Conservation (phyloP, 2,113 vertebrate species). For the Herpailurus yagouaroundi region DNA sequence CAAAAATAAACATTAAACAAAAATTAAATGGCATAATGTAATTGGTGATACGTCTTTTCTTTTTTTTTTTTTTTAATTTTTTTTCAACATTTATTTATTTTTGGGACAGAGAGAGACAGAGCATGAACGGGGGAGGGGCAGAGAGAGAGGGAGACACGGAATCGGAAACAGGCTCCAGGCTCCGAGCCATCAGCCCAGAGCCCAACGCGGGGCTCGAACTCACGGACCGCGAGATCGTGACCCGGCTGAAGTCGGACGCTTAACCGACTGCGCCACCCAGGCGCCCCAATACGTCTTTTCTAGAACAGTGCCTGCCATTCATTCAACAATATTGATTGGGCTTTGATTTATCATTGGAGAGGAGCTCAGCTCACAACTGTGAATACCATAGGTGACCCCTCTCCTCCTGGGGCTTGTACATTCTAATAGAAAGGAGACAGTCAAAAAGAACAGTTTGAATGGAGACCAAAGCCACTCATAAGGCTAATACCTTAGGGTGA, state of each 20-base stretch:
- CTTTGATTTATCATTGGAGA: slow-evolving; percentile 7
- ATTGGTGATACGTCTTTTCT: not conserved
- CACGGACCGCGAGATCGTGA: too few species aligned
- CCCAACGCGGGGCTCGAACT: too few species aligned
- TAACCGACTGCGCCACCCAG: too few species aligned
- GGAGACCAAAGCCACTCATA: not conserved
- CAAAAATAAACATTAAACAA: too few species aligned
- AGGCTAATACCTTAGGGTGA: not conserved
- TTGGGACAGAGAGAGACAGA: too few species aligned
- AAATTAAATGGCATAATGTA: not conserved
- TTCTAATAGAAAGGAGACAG: not conserved
- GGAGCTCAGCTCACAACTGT: not conserved
- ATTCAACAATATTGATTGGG: slow-evolving; percentile 34
- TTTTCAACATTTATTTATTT: too few species aligned
- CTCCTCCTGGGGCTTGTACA: not conserved
- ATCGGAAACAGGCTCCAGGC: too few species aligned
- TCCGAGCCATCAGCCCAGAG: too few species aligned
- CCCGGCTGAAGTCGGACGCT: too few species aligned
- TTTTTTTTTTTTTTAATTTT: too few species aligned
- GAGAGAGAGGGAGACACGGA: too few species aligned
- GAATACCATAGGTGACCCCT: not conserved
- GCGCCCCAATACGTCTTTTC: not conserved
- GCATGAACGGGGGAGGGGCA: too few species aligned
- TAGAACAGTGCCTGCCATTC: not conserved
- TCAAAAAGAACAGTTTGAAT: not conserved